A percentile compares a stretch with the other conserved stretches of the same genome.
phyloP scores from a whole-genome alignment of 2,797 vertebrate genomes.

The Tamandua tetradactyla region DNA sequence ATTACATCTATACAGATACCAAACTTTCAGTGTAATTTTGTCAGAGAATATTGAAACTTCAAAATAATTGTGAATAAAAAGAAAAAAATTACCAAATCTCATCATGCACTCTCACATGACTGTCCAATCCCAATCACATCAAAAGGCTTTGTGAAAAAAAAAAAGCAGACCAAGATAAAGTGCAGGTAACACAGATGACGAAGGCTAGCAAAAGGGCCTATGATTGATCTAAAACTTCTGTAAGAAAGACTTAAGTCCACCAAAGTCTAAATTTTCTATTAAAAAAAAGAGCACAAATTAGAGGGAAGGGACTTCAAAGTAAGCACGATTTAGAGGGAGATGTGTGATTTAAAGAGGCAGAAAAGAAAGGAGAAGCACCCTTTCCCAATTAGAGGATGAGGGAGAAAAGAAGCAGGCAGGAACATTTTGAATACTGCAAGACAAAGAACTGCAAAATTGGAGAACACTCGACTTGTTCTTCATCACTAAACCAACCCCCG shows the following conservation, averaged over 20 bases:
- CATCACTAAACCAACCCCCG: not conserved
- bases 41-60: conserved; percentile 4
- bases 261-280: not conserved
- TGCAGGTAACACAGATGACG: not conserved
- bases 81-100: conserved; percentile 30
- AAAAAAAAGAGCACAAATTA: not conserved
- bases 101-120: not conserved
- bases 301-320: not conserved
- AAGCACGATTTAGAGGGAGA: not conserved
- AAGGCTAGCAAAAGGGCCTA: not conserved
- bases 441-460: not conserved
- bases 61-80: not conserved
- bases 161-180: not conserved
- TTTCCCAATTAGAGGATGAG: not conserved
- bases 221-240: not conserved
- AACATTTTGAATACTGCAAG: not conserved
- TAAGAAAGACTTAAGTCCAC: not conserved
- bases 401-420: not conserved
- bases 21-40: not conserved
- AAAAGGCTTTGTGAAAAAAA: not conserved
- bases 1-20: not conserved
- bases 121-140: no score
- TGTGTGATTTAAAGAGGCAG: not conserved
- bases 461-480: not conserved
- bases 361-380: not conserved